Evolutionary conservation across 53 echinoderm and acorn worm genomes (phyloP).

Genomic region (Zoroaster sp.): DNA sequence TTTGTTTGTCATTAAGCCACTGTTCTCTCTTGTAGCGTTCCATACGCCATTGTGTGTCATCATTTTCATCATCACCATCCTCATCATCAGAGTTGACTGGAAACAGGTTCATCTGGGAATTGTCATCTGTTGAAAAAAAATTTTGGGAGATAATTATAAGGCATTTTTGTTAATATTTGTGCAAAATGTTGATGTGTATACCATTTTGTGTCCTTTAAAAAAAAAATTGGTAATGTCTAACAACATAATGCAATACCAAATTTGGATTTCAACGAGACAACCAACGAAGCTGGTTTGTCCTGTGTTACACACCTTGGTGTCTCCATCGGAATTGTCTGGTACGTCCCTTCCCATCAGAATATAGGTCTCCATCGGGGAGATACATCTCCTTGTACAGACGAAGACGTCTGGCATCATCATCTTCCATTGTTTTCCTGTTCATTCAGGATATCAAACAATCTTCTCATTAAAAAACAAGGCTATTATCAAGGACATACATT

Average conservation of each 20-base stretch:
- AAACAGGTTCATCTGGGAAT: conserved; percentile 70
- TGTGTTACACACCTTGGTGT: conserved; percentile 62
- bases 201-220: no score
- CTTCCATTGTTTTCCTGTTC: conserved; percentile 90
- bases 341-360: conserved; percentile 84
- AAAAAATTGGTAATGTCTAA: no score
- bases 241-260: no score
- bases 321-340: conserved; percentile 84
- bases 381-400: conserved; percentile 91
- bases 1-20: conserved; percentile 81
- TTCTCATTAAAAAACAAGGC: no score
- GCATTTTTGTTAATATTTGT: no score
- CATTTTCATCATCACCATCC: conserved; percentile 74
- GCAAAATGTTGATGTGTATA: no score
- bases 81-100: conserved; percentile 72
- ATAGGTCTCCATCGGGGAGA: conserved; percentile 88
- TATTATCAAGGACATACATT: no score
- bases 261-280: no score
- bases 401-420: conserved; percentile 85
- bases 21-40: conserved; percentile 86
- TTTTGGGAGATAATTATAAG: no score
- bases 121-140: not conserved
- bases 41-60: conserved; percentile 88
- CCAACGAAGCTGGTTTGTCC: not conserved
- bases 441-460: not conserved